Conservation (phyloP, 2,113 vertebrate genomes). For the Limnothrissa miodon region DNA sequence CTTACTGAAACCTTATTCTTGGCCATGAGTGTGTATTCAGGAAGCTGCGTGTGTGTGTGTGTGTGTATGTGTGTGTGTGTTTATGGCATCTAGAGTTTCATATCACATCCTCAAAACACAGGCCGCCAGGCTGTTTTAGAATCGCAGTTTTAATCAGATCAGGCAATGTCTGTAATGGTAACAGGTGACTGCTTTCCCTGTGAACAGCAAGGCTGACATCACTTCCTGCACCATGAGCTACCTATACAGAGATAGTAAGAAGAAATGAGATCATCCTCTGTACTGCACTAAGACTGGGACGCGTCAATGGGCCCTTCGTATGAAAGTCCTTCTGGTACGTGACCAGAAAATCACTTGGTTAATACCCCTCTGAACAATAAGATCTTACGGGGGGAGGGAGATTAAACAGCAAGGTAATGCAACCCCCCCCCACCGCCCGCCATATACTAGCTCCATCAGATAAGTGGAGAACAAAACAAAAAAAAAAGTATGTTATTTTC, state of each 20-base stretch:
- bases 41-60: background rate
- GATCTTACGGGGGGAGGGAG: background rate
- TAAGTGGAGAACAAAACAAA: background rate
- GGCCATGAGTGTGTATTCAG: background rate
- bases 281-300: too few relatives aligned
- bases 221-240: slow-evolving; percentile 34
- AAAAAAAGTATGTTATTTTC: background rate
- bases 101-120: background rate
- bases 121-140: slow-evolving; percentile 45
- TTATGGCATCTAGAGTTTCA: background rate
- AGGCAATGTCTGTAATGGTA: slow-evolving; percentile 57
- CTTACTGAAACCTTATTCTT: background rate
- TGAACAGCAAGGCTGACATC: slow-evolving; percentile 29
- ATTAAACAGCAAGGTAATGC: background rate
- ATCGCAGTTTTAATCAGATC: slow-evolving; percentile 59
- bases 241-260: slow-evolving; percentile 26
- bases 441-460: background rate
- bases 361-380: background rate
- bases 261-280: background rate
- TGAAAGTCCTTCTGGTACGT: background rate
- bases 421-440: background rate
- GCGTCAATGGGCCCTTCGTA: background rate
- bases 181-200: slow-evolving; percentile 36
- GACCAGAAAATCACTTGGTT: background rate
- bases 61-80: background rate